Conservation (phyloP, 2,888 invertebrate genomes). For the Boloria euphrosyne region DNA sequence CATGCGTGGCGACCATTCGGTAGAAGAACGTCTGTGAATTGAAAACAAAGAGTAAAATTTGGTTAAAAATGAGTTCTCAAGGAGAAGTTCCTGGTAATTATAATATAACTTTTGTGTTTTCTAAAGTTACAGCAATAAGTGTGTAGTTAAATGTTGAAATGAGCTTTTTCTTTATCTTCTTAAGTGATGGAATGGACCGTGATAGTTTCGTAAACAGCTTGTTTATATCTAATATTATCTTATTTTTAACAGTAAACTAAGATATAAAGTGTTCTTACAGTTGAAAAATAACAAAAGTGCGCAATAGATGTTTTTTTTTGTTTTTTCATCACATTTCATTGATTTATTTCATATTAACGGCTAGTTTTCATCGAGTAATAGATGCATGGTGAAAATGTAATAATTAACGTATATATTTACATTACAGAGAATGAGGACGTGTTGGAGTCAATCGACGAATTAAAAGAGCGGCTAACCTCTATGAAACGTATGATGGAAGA, state of each 20-base stretch:
- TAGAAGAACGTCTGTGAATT: conserved; percentile 45
- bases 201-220: too few species aligned
- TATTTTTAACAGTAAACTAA: too few species aligned
- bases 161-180: too few species aligned
- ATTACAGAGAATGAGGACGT: conserved; percentile 70
- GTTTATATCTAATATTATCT: too few species aligned
- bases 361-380: too few species aligned
- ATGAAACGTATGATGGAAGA: conserved; percentile 93
- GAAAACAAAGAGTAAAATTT: conserved; percentile 52
- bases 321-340: too few species aligned
- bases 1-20: conserved; percentile 53
- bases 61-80: conserved; percentile 62
- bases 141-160: not conserved
- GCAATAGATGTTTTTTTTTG: too few species aligned
- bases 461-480: conserved; percentile 88
- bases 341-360: too few species aligned
- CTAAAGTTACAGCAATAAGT: not conserved
- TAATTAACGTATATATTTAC: not conserved
- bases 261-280: too few species aligned
- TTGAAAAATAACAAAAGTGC: too few species aligned
- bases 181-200: too few species aligned
- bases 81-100: conserved; percentile 62
- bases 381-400: not conserved
- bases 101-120: conserved; percentile 7
- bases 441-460: conserved; percentile 89